A percentile compares a stretch with the other conserved stretches of the same genome.
phyloP scores from a whole-genome alignment of 2,113 vertebrate species.

The Apteryx mantelli region DNA sequence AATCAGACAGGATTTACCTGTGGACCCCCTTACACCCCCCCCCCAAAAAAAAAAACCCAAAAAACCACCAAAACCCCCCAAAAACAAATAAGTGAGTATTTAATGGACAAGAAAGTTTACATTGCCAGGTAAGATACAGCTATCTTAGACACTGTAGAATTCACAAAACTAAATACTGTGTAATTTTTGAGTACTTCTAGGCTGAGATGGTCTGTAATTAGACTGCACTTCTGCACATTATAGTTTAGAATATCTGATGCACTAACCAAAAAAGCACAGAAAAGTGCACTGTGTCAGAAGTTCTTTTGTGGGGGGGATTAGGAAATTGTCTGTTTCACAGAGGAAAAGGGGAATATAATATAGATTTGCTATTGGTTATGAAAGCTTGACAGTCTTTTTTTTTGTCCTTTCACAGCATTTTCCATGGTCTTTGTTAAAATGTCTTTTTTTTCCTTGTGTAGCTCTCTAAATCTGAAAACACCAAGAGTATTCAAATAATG shows the following conservation, averaged over 20 bases:
- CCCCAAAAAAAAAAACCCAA: not conserved
- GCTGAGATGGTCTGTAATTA: not conserved
- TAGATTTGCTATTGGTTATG: not conserved
- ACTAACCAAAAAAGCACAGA: not conserved
- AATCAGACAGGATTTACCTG: not conserved
- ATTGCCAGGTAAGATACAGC: not conserved
- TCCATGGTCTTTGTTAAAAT: conserved; percentile 6
- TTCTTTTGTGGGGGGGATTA: not conserved
- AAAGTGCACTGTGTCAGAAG: not conserved
- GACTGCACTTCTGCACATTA: not conserved
- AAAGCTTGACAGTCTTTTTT: not conserved
- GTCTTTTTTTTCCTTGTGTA: not conserved
- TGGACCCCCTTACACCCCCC: too few species aligned
- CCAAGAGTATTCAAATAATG: not conserved
- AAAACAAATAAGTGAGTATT: not conserved
- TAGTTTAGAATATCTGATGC: rapidly evolving
- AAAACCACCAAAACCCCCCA: not conserved
- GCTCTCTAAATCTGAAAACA: conserved; percentile 9
- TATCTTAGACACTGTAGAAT: not conserved
- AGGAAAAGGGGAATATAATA: not conserved
- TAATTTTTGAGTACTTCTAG: not conserved
- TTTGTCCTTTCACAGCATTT: not conserved
- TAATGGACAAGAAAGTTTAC: not conserved
- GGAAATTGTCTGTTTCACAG: not conserved
- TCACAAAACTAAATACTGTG: not conserved